Conservation (phyloP, 1,140 invertebrate species). For the Scaptomyza montana region DNA sequence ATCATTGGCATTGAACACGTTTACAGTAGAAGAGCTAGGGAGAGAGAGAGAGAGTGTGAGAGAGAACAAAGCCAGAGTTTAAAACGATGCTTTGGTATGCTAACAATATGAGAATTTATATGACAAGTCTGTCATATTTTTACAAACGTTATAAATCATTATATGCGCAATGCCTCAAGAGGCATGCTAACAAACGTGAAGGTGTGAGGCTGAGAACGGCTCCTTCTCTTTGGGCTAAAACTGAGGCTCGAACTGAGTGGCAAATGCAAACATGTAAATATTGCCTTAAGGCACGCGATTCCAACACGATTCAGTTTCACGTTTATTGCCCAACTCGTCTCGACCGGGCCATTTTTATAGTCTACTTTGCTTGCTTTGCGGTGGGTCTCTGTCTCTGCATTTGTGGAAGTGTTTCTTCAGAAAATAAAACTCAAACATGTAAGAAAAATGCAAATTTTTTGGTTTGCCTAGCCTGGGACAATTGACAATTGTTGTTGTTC, state of each 20-base stretch:
- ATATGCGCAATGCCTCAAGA: slow-evolving; percentile 57
- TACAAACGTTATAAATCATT: slow-evolving; percentile 81
- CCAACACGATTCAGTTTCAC: slow-evolving; percentile 39
- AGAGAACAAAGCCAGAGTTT: slow-evolving; percentile 24
- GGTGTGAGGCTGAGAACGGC: slow-evolving; percentile 39
- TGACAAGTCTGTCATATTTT: slow-evolving; percentile 81
- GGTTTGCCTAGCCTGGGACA: slow-evolving; percentile 33
- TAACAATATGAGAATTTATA: slow-evolving; percentile 82
- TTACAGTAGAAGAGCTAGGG: neutral
- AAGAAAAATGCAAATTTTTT: slow-evolving; percentile 59
- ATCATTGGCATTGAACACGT: slow-evolving; percentile 40
- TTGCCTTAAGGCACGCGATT: slow-evolving; percentile 75
- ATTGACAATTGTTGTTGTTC: slow-evolving; percentile 54
- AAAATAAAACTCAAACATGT: slow-evolving; percentile 62
- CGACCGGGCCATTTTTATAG: slow-evolving; percentile 63
- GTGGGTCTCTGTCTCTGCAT: slow-evolving; percentile 53
- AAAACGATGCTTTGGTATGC: slow-evolving; percentile 56
- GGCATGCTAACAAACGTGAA: slow-evolving; percentile 32
- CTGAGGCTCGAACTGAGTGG: slow-evolving; percentile 8
- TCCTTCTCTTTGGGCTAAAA: slow-evolving; percentile 3
- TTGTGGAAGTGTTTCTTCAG: slow-evolving; percentile 47
- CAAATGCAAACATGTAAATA: slow-evolving; percentile 71
- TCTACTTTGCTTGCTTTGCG: slow-evolving; percentile 60
- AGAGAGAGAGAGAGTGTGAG: too few relatives aligned
- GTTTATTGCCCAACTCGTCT: slow-evolving; percentile 63